Base-by-base conservation (phyloP, 2,888 invertebrate species). In the Chaitophorus viminalis region DNA sequence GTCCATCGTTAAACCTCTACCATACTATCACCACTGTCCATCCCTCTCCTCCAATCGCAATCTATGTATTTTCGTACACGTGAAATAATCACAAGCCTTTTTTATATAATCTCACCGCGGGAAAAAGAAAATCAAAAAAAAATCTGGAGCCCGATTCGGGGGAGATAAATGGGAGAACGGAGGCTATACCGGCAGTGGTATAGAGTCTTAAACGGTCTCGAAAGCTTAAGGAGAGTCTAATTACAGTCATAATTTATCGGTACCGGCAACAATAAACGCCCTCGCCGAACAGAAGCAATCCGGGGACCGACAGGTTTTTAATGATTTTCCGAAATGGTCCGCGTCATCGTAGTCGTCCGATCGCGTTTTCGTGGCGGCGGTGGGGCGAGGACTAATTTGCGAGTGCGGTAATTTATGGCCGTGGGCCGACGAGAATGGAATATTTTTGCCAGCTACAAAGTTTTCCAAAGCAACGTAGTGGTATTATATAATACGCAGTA, bases 231-330 rank as follows among this genome's bases (percentile, higher is more conserved):
- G 29, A 72, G 29, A 72, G 21, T 79, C 36, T 78, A 86, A 86
- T 86, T 78, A 77, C 77, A 54, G 70, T 54, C 29, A 68, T 86
- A 86, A 86, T 79, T 86, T 86, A 78, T 79, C 72, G 79, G 70
- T 52, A n/a, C 39, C 39, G 29, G 46, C 65, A 77, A 85, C 54
- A 85, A 77, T 70, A 52, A 77, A 85, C 77, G 70, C 46, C 33
- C 31, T 60, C 46, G 29, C 68, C 21, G 4, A 36, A 36, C 81
- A 31, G 68, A 33, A 75, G 54, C 68, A 36, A 68, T 68, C 65
- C 46, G n/a, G 68, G 78, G 75, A 39, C 74, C 79, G 86, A 86
- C 86, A 86, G 79, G 86, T 86, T 86, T 86, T 86, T 86, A 86
- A 86, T 74, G 86, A 86, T 86, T 86, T 86, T 72, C 60, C 86